Evolutionary conservation across 1,140 invertebrate genomes (phyloP).

Genomic region (Drosophila gunungcola): DNA sequence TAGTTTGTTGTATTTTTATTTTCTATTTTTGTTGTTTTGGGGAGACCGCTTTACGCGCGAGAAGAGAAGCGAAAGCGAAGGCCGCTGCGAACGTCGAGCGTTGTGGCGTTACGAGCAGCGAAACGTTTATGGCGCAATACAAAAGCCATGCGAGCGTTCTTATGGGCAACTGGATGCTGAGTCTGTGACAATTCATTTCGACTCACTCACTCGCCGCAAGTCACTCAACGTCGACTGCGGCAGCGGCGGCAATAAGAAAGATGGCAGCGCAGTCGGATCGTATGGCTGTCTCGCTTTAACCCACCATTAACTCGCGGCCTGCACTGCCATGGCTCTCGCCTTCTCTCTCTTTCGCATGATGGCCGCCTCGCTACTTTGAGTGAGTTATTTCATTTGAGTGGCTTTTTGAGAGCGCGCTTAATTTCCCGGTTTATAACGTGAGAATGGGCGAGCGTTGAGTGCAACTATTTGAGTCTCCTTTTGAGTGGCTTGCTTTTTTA

Average conservation of each 20-base stretch:
- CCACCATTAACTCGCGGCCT: no score
- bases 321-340: conserved; percentile 7
- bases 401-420: conserved; percentile 61
- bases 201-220: conserved; percentile 14
- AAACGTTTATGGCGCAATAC: conserved; percentile 85
- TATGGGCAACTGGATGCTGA: conserved; percentile 73
- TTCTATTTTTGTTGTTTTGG: conserved; percentile 37
- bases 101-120: conserved; percentile 85
- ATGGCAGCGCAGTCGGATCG: conserved; percentile 42
- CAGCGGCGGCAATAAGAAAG: conserved; percentile 72
- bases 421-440: conserved; percentile 82
- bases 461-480: conserved; percentile 68
- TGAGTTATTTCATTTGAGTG: conserved; percentile 60
- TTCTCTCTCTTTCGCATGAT: conserved; percentile 54
- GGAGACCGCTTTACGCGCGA: conserved; percentile 41
- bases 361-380: conserved; percentile 58
- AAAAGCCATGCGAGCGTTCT: conserved; percentile 83
- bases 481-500: conserved; percentile 68
- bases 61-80: conserved; percentile 32
- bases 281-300: conserved; percentile 57
- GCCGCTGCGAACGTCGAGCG: conserved; percentile 82
- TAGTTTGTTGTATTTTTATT: conserved; percentile 5
- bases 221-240: conserved; percentile 41
- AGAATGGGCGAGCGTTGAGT: conserved; percentile 70
- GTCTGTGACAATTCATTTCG: conserved; percentile 69